phyloP scores from a whole-genome alignment of 2,797 vertebrate species.

The Mormyrus proboscirostris region DNA sequence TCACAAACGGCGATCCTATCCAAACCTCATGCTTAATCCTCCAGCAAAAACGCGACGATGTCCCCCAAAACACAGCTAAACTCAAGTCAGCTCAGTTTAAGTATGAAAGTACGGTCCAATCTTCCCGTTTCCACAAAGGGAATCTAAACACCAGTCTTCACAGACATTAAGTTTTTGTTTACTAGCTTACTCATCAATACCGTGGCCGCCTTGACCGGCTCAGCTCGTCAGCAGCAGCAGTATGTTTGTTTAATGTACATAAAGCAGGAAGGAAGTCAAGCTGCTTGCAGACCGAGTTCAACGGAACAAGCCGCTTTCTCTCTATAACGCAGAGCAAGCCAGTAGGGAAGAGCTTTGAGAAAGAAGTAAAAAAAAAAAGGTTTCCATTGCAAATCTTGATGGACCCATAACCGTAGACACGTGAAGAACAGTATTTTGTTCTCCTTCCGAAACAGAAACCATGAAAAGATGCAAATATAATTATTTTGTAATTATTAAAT shows the following conservation, averaged over 20 bases:
- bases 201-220: constrained; percentile 23
- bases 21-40: not conserved
- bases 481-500: not conserved
- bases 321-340: constrained; percentile 46
- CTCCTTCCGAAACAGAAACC: not conserved
- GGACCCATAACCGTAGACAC: constrained; percentile 10
- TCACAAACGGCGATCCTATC: constrained; percentile 10
- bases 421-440: not conserved
- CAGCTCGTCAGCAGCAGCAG: constrained; percentile 33
- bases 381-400: constrained; percentile 25
- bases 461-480: not conserved
- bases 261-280: constrained; percentile 81
- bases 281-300: constrained; percentile 68
- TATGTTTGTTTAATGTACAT: constrained; percentile 54
- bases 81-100: not conserved
- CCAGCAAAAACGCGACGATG: constrained; percentile 5
- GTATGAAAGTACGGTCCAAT: constrained; percentile 1
- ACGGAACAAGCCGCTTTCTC: constrained; percentile 66
- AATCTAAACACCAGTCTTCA: not conserved
- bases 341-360: constrained; percentile 30
- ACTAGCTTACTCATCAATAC: not conserved
- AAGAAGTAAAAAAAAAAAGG: constrained; percentile 7
- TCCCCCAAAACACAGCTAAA: not conserved
- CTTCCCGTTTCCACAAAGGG: not conserved
- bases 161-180: not conserved